A percentile compares a stretch with the other conserved stretches of the same genome.
phyloP scores from a whole-genome alignment of 2,888 invertebrate species.

The Argynnis bischoffii region DNA sequence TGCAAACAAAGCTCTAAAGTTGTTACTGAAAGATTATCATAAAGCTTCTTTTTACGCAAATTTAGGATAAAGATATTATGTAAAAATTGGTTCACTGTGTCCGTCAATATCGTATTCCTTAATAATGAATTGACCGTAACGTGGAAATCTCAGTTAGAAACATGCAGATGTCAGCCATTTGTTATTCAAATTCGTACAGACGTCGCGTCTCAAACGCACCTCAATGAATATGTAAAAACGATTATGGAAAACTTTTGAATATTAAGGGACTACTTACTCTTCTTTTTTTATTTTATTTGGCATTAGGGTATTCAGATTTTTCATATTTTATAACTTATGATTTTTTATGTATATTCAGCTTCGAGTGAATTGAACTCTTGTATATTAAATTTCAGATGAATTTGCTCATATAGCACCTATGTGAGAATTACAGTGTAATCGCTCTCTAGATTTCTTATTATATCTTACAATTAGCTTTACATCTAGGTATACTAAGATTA shows the following conservation, averaged over 20 bases:
- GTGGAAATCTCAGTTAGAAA: slow-evolving; percentile 61
- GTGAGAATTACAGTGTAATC: too few relatives aligned
- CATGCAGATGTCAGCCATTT: slow-evolving; percentile 78
- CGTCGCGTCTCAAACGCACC: slow-evolving; percentile 74
- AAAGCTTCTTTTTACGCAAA: slow-evolving; percentile 1
- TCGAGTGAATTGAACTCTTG: too few relatives aligned
- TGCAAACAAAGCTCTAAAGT: slow-evolving; percentile 20
- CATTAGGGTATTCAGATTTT: slow-evolving; percentile 18
- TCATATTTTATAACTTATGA: slow-evolving; percentile 3
- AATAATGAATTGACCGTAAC: slow-evolving; percentile 54
- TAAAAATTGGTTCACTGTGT: slow-evolving; percentile 4
- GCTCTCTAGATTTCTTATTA: too few relatives aligned
- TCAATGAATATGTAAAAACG: slow-evolving; percentile 79
- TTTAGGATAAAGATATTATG: slow-evolving; percentile 5
- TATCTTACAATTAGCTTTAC: too few relatives aligned
- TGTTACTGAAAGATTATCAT: slow-evolving; percentile 1
- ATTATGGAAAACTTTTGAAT: slow-evolving; percentile 74
- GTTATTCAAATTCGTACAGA: slow-evolving; percentile 77
- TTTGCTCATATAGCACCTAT: too few relatives aligned
- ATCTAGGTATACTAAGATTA: too few relatives aligned
- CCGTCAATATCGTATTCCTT: slow-evolving; percentile 40
- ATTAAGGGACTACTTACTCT: slow-evolving; percentile 44
- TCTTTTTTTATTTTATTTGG: slow-evolving; percentile 31
- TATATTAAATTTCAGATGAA: too few relatives aligned
- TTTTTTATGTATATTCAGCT: too few relatives aligned